A percentile compares a stretch with the other conserved stretches of the same genome.
phyloP scores from a whole-genome alignment of 2,888 invertebrate species.

The Drosophila nr. medialis region DNA sequence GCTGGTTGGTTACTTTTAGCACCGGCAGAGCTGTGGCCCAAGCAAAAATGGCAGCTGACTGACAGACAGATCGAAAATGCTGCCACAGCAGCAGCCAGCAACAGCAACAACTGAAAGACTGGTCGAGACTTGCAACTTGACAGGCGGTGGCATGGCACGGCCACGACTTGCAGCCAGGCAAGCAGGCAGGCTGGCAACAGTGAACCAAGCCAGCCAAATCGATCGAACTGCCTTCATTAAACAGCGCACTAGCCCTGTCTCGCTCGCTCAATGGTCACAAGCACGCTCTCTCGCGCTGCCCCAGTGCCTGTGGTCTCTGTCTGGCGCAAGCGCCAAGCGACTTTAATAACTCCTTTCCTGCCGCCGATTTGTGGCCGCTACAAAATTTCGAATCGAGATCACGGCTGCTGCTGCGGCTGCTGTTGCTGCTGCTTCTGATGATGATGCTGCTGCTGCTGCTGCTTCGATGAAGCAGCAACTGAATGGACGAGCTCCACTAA shows the following conservation, averaged over 20 bases:
- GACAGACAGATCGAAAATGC: conserved; percentile 80
- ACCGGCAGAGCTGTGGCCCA: conserved; percentile 47
- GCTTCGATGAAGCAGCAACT: conserved; percentile 40
- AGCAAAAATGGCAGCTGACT: conserved; percentile 79
- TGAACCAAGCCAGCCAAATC: conserved; percentile 65
- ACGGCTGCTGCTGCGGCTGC: conserved; percentile 45
- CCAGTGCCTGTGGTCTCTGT: conserved; percentile 33
- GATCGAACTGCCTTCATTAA: conserved; percentile 80
- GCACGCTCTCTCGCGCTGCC: neutral
- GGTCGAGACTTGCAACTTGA: conserved; percentile 57
- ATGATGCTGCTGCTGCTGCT: conserved; percentile 30
- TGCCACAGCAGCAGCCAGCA: conserved; percentile 44
- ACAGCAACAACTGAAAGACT: conserved; percentile 55
- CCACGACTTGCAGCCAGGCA: conserved; percentile 67
- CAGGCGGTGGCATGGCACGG: conserved; percentile 71
- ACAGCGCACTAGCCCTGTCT: conserved; percentile 45
- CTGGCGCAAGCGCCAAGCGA: conserved; percentile 53
- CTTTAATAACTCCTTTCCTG: conserved; percentile 80
- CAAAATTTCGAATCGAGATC: conserved; percentile 45
- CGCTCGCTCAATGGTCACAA: conserved; percentile 6
- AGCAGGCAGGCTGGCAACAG: conserved; percentile 2
- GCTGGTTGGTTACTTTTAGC: conserved; percentile 47
- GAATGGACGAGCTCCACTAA: conserved; percentile 73
- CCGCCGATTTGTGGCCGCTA: conserved; percentile 60
- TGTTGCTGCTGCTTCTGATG: conserved; percentile 31